These are phyloP conservation scores for Rhingia rostrata DNA, from an alignment of 2,888 invertebrate genomes.

Conservation along the genomic window DNA sequence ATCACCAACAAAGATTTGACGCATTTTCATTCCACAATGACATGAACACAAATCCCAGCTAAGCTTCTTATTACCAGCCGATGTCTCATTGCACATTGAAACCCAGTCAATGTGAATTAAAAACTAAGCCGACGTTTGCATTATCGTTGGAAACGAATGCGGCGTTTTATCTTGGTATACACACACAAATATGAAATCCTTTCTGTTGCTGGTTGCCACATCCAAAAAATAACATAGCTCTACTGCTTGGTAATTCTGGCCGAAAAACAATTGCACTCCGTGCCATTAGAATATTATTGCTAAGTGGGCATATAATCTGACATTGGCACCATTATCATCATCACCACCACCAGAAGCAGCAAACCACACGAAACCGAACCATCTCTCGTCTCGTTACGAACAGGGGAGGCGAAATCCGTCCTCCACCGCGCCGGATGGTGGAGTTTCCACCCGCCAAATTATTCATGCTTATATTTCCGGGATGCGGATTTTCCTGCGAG, in stretches of 20 bases:
- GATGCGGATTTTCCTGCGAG: slow-evolving; percentile 66
- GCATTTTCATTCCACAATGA: too few species aligned
- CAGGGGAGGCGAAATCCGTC: background rate
- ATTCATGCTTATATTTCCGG: slow-evolving; percentile 71
- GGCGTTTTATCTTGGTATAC: too few species aligned
- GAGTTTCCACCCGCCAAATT: slow-evolving; percentile 59
- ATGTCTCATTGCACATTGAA: slow-evolving; percentile 45
- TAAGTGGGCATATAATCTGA: slow-evolving; percentile 67
- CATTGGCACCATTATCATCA: slow-evolving; percentile 61
- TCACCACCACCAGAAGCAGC: slow-evolving; percentile 8
- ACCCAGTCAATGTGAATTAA: slow-evolving; percentile 58
- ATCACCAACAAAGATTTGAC: too few species aligned
- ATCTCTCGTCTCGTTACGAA: background rate
- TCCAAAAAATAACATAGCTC: slow-evolving; percentile 2
- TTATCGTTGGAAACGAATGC: background rate
- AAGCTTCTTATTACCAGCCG: slow-evolving; percentile 49
- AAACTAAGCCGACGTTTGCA: slow-evolving; percentile 41
- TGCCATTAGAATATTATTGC: slow-evolving; percentile 65
- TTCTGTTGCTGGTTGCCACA: slow-evolving; percentile 1
- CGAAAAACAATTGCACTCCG: slow-evolving; percentile 50
- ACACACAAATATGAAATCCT: background rate
- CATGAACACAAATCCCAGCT: slow-evolving; percentile 10
- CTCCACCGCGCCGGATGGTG: slow-evolving; percentile 20
- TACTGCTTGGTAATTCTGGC: slow-evolving; percentile 21
- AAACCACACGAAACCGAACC: background rate